These are phyloP conservation scores for Drosophila pseudotalamancana DNA, from an alignment of 2,888 invertebrate species.

Conservation along the genomic window DNA sequence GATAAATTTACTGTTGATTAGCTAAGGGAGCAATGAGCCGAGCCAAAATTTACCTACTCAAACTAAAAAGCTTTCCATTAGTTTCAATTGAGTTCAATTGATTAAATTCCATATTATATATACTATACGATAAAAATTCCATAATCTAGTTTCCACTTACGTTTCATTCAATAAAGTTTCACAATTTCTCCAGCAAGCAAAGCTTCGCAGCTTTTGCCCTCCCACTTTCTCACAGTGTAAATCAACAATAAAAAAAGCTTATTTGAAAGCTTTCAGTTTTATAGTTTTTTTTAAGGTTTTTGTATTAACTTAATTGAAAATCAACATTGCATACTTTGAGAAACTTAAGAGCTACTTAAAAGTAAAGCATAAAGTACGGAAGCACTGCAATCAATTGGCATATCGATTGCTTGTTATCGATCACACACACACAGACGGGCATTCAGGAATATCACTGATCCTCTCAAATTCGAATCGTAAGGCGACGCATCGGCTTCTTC, in stretches of 20 bases:
- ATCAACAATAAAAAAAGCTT: slow-evolving; percentile 16
- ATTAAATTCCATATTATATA: background rate
- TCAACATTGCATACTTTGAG: slow-evolving; percentile 55
- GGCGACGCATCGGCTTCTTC: slow-evolving; percentile 43
- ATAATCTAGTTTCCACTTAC: background rate
- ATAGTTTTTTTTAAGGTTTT: slow-evolving; percentile 15
- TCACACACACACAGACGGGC: too few relatives aligned
- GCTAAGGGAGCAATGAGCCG: slow-evolving; percentile 21
- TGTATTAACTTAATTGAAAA: slow-evolving; percentile 30
- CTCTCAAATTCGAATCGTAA: slow-evolving; percentile 43
- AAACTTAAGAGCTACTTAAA: slow-evolving; percentile 19
- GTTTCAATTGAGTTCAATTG: background rate
- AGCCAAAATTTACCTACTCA: background rate
- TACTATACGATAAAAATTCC: background rate
- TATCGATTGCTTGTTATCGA: slow-evolving; percentile 22
- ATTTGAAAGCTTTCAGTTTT: background rate
- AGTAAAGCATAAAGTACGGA: slow-evolving; percentile 54
- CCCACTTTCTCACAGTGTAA: slow-evolving; percentile 11
- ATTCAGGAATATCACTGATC: background rate
- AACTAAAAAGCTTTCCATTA: too few relatives aligned
- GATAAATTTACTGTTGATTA: slow-evolving; percentile 14
- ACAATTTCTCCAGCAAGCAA: background rate
- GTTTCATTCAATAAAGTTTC: background rate
- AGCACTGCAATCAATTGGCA: slow-evolving; percentile 42
- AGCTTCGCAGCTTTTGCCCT: background rate